phyloP scores from a whole-genome alignment of 1,140 invertebrate species.

The Neuroterus valhalla region DNA sequence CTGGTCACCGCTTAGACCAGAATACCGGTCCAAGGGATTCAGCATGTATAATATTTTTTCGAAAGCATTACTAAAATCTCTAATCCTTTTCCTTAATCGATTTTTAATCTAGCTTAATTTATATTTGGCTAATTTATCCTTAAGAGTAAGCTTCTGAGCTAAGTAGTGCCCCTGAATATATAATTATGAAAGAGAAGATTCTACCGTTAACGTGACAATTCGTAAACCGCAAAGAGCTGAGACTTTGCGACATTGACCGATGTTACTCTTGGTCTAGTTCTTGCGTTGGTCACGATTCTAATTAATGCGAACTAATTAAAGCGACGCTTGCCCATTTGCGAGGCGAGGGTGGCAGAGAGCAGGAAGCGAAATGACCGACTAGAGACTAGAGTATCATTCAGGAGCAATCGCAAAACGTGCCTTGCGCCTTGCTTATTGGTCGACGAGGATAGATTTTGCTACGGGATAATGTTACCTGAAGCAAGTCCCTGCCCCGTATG shows the following conservation, averaged over 20 bases:
- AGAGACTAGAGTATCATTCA: conserved; percentile 24
- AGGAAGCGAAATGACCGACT: conserved; percentile 26
- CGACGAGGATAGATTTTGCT: conserved; percentile 14
- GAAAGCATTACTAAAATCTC: too few species aligned
- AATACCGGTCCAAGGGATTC: too few species aligned
- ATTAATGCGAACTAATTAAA: conserved; percentile 24
- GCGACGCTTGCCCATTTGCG: conserved; percentile 9
- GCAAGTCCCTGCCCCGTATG: background rate
- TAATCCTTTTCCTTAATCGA: too few species aligned
- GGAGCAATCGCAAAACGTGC: conserved; percentile 22
- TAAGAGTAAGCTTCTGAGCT: too few species aligned
- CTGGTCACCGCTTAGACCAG: too few species aligned
- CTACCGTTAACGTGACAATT: conserved; percentile 11
- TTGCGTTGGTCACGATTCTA: conserved; percentile 20
- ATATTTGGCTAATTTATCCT: too few species aligned
- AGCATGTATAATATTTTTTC: too few species aligned
- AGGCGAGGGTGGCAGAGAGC: conserved; percentile 27
- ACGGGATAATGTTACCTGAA: conserved; percentile 4
- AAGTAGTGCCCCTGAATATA: background rate
- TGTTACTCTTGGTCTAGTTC: conserved; percentile 5
- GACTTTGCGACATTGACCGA: conserved; percentile 4
- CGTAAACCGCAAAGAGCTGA: background rate
- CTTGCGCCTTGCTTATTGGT: conserved; percentile 20
- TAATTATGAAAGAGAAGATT: background rate
- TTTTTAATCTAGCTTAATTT: too few species aligned